Percentiles rank a stretch among this genome's conserved stretches.
phyloP scores from a whole-genome alignment of 2,888 invertebrate genomes.

The Mermis nigrescens region DNA sequence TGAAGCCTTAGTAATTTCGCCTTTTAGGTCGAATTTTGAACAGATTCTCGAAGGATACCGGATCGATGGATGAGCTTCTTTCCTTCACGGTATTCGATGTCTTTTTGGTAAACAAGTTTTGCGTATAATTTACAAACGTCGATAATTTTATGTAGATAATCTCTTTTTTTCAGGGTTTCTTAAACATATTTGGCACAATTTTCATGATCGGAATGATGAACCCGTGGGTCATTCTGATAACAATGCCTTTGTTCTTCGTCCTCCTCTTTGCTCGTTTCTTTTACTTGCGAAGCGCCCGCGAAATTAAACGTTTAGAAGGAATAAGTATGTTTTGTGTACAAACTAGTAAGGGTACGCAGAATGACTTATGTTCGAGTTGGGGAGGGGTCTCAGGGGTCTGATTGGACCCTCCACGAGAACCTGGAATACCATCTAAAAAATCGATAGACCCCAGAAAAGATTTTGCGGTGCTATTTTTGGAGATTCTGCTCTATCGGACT shows the following conservation, averaged over 20 bases:
- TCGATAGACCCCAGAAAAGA: too few relatives aligned
- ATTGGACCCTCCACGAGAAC: too few relatives aligned
- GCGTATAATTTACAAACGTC: too few relatives aligned
- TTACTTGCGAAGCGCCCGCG: slow-evolving; percentile 58
- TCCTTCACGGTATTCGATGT: slow-evolving; percentile 35
- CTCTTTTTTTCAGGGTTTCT: slow-evolving; percentile 40
- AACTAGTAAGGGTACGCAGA: too few relatives aligned
- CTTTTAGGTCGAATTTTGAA: slow-evolving; percentile 54
- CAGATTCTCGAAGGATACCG: slow-evolving; percentile 64
- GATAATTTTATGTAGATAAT: too few relatives aligned
- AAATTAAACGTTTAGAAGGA: slow-evolving; percentile 46
- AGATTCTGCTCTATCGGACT: too few relatives aligned
- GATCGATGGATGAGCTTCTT: slow-evolving; percentile 53
- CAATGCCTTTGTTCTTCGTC: slow-evolving; percentile 47
- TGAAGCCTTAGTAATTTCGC: too few relatives aligned
- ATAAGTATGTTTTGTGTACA: slow-evolving; percentile 33
- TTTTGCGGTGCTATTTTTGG: too few relatives aligned
- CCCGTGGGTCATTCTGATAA: slow-evolving; percentile 52
- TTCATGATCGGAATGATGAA: slow-evolving; percentile 52
- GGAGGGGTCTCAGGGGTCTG: too few relatives aligned
- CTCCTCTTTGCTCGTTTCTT: slow-evolving; percentile 55
- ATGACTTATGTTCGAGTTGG: too few relatives aligned
- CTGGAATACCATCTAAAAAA: too few relatives aligned
- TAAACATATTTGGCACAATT: slow-evolving; percentile 46
- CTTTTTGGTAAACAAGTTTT: slow-evolving; percentile 32